Evolutionary conservation across 2,113 vertebrate genomes (phyloP).

Genomic region (Odocoileus hemionus): DNA sequence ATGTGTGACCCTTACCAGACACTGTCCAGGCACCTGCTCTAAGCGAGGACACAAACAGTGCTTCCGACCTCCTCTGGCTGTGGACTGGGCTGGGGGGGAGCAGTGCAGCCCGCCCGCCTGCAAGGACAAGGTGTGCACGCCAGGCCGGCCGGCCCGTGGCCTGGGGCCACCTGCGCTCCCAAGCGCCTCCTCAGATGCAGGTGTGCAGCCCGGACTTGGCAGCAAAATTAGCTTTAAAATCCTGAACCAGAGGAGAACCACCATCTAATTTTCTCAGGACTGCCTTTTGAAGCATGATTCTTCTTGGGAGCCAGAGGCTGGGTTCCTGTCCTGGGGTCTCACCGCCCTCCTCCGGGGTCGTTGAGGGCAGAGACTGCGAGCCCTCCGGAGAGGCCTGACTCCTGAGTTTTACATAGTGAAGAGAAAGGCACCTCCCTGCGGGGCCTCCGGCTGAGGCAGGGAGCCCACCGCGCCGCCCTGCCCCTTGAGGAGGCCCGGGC

Average conservation of each 20-base stretch:
- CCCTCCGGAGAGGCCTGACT: accelerated
- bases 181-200: neutral
- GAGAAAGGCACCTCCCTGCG: neutral
- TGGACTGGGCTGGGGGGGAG: neutral
- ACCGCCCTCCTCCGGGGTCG: neutral
- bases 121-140: neutral
- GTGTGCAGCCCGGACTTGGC: neutral
- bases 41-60: neutral
- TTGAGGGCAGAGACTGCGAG: accelerated
- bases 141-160: accelerated
- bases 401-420: neutral
- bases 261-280: neutral
- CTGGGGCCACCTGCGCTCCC: neutral
- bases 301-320: neutral
- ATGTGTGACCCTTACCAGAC: neutral
- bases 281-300: neutral
- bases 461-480: neutral
- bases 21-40: neutral
- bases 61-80: neutral
- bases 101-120: accelerated
- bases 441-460: neutral
- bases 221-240: neutral
- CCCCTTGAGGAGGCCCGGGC: neutral
- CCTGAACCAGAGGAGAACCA: neutral
- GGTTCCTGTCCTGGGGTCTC: neutral